A percentile compares a stretch with the other conserved stretches of the same genome.
phyloP scores from a whole-genome alignment of 1,140 invertebrate species.

The Chrysomallon squamiferum region DNA sequence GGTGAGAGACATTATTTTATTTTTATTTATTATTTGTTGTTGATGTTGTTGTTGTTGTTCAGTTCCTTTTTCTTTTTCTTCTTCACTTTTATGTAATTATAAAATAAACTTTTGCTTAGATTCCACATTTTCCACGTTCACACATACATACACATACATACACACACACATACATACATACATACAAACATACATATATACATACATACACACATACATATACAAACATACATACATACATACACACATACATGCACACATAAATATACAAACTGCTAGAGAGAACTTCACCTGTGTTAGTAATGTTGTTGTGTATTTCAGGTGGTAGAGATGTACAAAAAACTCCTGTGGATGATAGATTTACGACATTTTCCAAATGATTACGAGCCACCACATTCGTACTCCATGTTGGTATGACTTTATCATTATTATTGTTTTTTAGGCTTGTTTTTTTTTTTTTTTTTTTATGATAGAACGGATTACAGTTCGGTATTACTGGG shows the following conservation, averaged over 20 bases:
- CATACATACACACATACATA: too few relatives aligned
- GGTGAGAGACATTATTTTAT: conserved; percentile 13
- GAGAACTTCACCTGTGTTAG: too few relatives aligned
- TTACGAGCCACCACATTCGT: conserved; percentile 30
- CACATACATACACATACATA: background rate
- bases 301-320: too few relatives aligned
- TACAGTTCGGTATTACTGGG: too few relatives aligned
- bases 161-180: conserved; percentile 16
- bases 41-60: background rate
- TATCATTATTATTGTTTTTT: conserved; percentile 3
- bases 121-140: background rate
- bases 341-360: conserved; percentile 26
- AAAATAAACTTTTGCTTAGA: too few relatives aligned
- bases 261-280: too few relatives aligned
- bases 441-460: background rate
- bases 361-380: conserved; percentile 23
- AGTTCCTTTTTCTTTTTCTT: background rate
- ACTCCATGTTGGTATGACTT: conserved; percentile 26
- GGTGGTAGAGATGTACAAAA: conserved; percentile 25
- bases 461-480: too few relatives aligned
- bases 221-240: too few relatives aligned
- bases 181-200: conserved; percentile 3
- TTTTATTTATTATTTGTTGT: background rate
- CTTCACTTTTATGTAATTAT: background rate
- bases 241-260: too few relatives aligned